These are phyloP conservation scores for Octonoba sinensis DNA, from an alignment of 2,888 invertebrate genomes.

Conservation along the genomic window DNA sequence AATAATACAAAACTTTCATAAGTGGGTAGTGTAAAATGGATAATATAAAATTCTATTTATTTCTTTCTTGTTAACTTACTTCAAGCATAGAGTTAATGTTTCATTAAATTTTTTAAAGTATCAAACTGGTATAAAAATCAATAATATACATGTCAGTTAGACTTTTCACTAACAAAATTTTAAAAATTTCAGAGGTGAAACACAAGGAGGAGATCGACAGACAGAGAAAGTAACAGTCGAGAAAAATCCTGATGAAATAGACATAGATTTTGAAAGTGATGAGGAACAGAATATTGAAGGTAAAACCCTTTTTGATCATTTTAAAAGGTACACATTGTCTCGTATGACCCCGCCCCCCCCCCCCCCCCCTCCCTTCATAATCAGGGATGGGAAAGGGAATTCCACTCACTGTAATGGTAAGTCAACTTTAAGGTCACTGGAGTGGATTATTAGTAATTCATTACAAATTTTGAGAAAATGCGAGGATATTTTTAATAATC, in stretches of 20 bases:
- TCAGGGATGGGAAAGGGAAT: too few species aligned
- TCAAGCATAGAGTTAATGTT: too few species aligned
- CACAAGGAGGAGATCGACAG: slow-evolving; percentile 46
- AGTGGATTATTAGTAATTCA: too few species aligned
- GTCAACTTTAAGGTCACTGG: not conserved
- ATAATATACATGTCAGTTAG: not conserved
- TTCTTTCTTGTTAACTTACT: too few species aligned
- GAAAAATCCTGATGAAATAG: slow-evolving; percentile 72
- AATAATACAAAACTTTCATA: too few species aligned
- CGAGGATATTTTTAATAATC: too few species aligned
- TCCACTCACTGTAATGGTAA: too few species aligned
- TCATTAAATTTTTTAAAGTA: too few species aligned
- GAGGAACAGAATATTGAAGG: slow-evolving; percentile 65
- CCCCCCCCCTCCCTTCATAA: too few species aligned
- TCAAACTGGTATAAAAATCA: not conserved
- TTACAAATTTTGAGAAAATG: not conserved
- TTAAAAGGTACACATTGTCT: not conserved
- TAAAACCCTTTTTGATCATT: slow-evolving; percentile 8
- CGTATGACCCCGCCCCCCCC: too few species aligned
- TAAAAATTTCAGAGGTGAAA: slow-evolving; percentile 17
- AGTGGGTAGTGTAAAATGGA: too few species aligned
- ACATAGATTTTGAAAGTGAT: slow-evolving; percentile 67
- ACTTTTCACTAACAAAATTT: not conserved
- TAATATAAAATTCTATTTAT: too few species aligned
- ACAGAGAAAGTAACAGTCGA: slow-evolving; percentile 28